Evolutionary conservation across 2,113 vertebrate species (phyloP), one percentile per base, ranked within the genome.

Genomic region (Parus major): DNA sequence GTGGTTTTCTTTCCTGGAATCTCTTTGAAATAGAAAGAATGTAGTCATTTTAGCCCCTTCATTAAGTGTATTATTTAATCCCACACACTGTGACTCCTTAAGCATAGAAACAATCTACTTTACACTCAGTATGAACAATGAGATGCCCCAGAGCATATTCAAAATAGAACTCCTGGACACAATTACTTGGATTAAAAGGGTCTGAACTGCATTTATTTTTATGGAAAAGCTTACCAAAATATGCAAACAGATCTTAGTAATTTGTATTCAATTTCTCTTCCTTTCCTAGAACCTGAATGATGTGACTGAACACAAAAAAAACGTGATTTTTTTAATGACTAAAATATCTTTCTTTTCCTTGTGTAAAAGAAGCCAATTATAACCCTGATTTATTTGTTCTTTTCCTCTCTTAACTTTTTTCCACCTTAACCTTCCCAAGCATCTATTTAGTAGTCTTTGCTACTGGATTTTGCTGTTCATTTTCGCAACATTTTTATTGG

Each of bases 1-100:
- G 76, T 93, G 92, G 64, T 86, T 97, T 96, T 88, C 69, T 92
- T 96, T 96, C 82, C 95, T 61, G 92, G 90, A 94, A 96, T 92
- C 49, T 44, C 61, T 94, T 75, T 96, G 94, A 90, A 96, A 94
- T 39, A 82, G 44, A 82, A 88, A 88, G 41, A 93, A 90, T 84
- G 39, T 16, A 82, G 76, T 71, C 28, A 79, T 94, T 97, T 96
- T 90, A 93, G 72, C 36, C 66, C 78, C 86, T 94, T 96, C 76
- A 82, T 95, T 93, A 93, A 86, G 36, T 65, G 61, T 44, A 92
- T 95, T 86, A 92, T 92, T 96, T 94, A 93, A 96, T 96, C 80
- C 86, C 69, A 8, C 65, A 76, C 69, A 47, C 60, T 90, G 49
- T 88, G 92, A 69, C 50, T 96, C 57, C 85, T 78, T 92, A 84